These are phyloP conservation scores for Hypomesus transpacificus DNA, from an alignment of 2,113 vertebrate species.

Conservation along the genomic window DNA sequence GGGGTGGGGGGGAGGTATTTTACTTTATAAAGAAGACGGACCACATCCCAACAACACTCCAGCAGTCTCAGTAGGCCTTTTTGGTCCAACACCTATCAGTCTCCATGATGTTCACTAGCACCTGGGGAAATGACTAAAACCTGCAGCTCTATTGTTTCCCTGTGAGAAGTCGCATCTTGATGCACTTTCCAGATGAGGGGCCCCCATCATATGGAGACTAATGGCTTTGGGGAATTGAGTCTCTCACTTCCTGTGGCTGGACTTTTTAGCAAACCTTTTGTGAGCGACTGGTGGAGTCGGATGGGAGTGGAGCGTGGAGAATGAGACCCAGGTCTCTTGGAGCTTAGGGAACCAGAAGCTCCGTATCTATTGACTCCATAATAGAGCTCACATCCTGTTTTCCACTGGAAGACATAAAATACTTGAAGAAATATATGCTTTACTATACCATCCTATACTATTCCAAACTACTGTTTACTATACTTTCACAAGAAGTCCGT, in stretches of 20 bases:
- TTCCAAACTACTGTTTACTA: too few relatives aligned
- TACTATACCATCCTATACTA: too few relatives aligned
- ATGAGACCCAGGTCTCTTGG: background rate
- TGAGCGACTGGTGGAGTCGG: background rate
- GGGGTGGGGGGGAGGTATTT: too few relatives aligned
- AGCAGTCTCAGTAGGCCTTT: too few relatives aligned
- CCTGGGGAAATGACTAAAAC: constrained; percentile 31
- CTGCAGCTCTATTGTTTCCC: constrained; percentile 39
- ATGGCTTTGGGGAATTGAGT: constrained; percentile 21
- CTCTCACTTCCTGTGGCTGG: constrained; percentile 27
- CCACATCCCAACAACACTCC: too few relatives aligned
- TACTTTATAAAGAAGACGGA: too few relatives aligned
- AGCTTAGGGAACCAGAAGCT: background rate
- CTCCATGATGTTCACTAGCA: constrained; percentile 6
- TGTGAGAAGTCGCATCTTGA: constrained; percentile 25
- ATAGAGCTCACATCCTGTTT: background rate
- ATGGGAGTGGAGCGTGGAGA: background rate
- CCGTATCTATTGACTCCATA: background rate
- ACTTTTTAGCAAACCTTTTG: background rate
- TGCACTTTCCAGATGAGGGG: constrained; percentile 43
- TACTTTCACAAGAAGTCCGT: background rate
- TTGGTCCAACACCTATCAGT: too few relatives aligned
- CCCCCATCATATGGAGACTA: constrained; percentile 30
- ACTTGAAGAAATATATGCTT: too few relatives aligned
- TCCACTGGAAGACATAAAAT: background rate